These are phyloP conservation scores for Poecilia gillii DNA, from an alignment of 2,797 vertebrate genomes.

Conservation along the genomic window DNA sequence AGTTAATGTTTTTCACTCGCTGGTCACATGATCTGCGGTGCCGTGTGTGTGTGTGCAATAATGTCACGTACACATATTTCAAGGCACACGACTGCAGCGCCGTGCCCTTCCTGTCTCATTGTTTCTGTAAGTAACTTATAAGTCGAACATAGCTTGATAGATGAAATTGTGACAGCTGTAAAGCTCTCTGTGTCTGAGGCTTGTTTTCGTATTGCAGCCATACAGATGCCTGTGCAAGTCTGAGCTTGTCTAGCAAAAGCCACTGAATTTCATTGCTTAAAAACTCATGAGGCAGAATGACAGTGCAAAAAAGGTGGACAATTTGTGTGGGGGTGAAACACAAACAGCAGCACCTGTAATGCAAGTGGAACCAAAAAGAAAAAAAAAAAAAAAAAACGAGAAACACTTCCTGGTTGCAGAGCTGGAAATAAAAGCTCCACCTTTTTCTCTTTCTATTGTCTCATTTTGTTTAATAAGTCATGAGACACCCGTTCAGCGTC, in stretches of 20 bases:
- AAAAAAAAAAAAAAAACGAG: neutral
- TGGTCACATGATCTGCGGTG: constrained; percentile 55
- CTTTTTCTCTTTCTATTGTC: neutral
- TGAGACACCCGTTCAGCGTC: neutral
- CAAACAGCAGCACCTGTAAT: neutral
- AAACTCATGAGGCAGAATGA: neutral
- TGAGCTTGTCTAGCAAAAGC: neutral
- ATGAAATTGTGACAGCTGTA: neutral
- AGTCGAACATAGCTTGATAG: neutral
- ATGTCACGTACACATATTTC: constrained; percentile 66
- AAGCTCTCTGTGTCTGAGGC: neutral
- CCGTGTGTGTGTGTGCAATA: constrained; percentile 22
- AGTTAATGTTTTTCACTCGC: neutral
- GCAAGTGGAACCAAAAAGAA: constrained; percentile 23
- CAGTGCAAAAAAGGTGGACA: neutral
- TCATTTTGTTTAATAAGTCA: constrained; percentile 46
- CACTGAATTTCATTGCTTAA: neutral
- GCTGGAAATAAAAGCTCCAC: constrained; percentile 19
- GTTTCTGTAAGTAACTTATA: constrained; percentile 45
- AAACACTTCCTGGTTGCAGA: constrained; percentile 12
- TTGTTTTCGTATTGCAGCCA: neutral
- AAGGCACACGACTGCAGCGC: neutral
- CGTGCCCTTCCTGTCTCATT: constrained; percentile 48
- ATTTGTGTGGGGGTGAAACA: neutral
- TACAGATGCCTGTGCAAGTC: neutral